A percentile compares a stretch with the other conserved stretches of the same genome.
Evolutionary conservation across 1,140 invertebrate genomes (phyloP).

Genomic region (Anastrepha ludens): DNA sequence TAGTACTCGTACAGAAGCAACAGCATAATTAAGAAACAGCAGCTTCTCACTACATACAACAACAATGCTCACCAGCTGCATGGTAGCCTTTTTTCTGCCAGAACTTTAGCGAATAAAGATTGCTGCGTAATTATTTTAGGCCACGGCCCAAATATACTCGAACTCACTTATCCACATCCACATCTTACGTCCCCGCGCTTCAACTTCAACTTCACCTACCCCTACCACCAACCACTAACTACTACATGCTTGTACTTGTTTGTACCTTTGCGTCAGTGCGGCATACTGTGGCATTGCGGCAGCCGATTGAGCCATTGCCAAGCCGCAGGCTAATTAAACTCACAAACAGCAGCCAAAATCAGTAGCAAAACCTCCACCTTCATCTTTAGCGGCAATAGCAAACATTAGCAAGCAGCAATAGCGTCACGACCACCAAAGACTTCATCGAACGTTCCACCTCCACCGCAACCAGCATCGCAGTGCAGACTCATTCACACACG

Average conservation of each 20-base stretch:
- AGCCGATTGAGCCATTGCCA: constrained; percentile 41
- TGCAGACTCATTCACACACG: constrained; percentile 3
- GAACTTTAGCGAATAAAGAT: not conserved
- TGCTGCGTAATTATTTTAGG: constrained; percentile 46
- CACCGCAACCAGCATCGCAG: constrained; percentile 20
- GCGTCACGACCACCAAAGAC: not conserved
- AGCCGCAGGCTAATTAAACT: constrained; percentile 51
- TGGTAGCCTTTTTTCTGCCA: not conserved
- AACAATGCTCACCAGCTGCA: not conserved
- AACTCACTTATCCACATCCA: not conserved
- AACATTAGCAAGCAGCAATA: not conserved
- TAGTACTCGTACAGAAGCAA: not conserved
- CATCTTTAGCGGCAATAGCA: not conserved
- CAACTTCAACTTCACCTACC: too few relatives aligned
- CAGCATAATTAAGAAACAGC: not conserved
- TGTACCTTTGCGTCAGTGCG: not conserved
- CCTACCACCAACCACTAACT: not conserved
- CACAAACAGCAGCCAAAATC: constrained; percentile 37
- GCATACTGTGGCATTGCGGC: constrained; percentile 15
- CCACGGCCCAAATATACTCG: not conserved
- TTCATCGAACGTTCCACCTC: constrained; percentile 6
- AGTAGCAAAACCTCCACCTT: constrained; percentile 32
- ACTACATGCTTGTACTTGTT: not conserved
- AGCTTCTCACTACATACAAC: not conserved
- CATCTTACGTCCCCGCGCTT: not conserved